Evolutionary conservation across 2,113 vertebrate species (phyloP).

Genomic region (Thermophis baileyi): DNA sequence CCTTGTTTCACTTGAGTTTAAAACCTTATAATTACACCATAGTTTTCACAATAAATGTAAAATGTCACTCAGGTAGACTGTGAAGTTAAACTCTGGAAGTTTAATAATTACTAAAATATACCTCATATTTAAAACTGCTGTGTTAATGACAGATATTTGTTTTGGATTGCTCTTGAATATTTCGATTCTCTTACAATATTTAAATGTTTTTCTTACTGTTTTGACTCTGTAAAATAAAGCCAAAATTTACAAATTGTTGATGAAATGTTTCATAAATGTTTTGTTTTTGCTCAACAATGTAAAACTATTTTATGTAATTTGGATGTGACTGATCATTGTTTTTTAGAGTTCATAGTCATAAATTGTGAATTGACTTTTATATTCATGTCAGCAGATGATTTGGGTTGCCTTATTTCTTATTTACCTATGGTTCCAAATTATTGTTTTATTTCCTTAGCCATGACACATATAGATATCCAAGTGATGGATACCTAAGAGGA

Average conservation of each 20-base stretch:
- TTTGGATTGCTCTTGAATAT: slow-evolving; percentile 11
- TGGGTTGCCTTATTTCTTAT: not conserved
- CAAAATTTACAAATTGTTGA: slow-evolving; percentile 34
- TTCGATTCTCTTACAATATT: slow-evolving; percentile 24
- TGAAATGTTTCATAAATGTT: slow-evolving; percentile 40
- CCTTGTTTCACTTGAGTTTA: not conserved
- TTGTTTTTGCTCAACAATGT: not conserved
- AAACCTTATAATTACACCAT: not conserved
- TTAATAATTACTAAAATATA: slow-evolving; percentile 47
- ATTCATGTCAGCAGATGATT: accelerated
- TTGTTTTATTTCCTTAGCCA: slow-evolving; percentile 42
- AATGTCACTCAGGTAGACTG: slow-evolving; percentile 33
- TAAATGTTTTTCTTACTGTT: slow-evolving; percentile 24
- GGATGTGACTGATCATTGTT: slow-evolving; percentile 5
- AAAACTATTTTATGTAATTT: slow-evolving; percentile 16
- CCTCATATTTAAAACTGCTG: slow-evolving; percentile 38
- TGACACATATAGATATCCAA: slow-evolving; percentile 22
- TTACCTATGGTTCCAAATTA: not conserved
- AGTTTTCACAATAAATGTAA: slow-evolving; percentile 8
- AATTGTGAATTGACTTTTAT: slow-evolving; percentile 14
- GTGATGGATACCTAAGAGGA: not conserved
- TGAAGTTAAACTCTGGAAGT: slow-evolving; percentile 19
- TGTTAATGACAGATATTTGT: slow-evolving; percentile 34
- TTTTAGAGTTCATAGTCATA: not conserved
- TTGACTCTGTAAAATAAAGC: slow-evolving; percentile 44